Conservation (phyloP, 1,140 invertebrate genomes). For the Steinernema feltiae region DNA sequence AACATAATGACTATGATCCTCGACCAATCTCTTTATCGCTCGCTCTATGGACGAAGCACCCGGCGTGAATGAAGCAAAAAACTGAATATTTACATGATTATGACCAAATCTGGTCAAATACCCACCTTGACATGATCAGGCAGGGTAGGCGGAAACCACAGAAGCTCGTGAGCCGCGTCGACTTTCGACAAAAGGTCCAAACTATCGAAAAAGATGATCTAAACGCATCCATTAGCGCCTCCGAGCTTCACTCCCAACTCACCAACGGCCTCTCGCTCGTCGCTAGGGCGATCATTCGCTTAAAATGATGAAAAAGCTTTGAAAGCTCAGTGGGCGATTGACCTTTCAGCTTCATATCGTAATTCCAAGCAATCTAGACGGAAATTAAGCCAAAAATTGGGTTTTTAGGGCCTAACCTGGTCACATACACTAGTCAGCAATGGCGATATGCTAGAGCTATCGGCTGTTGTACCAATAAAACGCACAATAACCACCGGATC, state of each 20-base stretch:
- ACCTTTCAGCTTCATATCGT: conserved; percentile 80
- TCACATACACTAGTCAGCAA: conserved; percentile 90
- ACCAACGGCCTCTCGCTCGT: conserved; percentile 74
- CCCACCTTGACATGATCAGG: conserved; percentile 82
- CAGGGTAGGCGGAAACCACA: conserved; percentile 85
- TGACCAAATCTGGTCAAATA: background rate
- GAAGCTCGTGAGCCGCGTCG: conserved; percentile 85
- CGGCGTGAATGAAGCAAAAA: conserved; percentile 30
- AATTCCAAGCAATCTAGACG: conserved; percentile 83
- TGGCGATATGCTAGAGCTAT: conserved; percentile 85
- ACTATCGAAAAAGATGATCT: conserved; percentile 75
- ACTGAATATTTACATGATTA: conserved; percentile 18
- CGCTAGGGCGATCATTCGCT: conserved; percentile 78
- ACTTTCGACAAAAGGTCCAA: conserved; percentile 90
- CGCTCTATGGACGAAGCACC: conserved; percentile 33
- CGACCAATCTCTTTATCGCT: conserved; percentile 43
- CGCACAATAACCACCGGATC: conserved; percentile 15
- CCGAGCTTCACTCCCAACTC: conserved; percentile 28
- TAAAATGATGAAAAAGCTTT: conserved; percentile 87
- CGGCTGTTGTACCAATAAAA: conserved; percentile 79
- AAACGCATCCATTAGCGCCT: conserved; percentile 37
- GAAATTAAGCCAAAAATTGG: background rate
- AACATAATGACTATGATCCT: conserved; percentile 76
- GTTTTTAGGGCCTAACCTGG: conserved; percentile 65
- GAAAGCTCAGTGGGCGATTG: conserved; percentile 86